Evolutionary conservation across 2,113 vertebrate species (phyloP).

Genomic region (Ceuthmochares aereus): DNA sequence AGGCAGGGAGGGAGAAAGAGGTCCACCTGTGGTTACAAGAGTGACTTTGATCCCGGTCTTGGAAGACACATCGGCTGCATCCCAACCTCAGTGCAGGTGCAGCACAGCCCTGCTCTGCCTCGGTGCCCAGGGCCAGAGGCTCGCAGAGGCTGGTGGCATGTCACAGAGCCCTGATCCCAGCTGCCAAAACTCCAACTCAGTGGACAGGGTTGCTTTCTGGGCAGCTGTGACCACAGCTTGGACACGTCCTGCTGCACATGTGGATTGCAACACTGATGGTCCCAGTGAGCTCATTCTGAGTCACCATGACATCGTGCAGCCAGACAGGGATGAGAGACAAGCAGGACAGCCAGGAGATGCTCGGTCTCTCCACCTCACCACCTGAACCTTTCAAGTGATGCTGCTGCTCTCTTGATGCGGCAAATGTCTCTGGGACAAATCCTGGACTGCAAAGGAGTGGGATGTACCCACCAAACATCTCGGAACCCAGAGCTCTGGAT

Average conservation of each 20-base stretch:
- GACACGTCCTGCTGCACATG: neutral
- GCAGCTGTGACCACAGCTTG: rapidly evolving
- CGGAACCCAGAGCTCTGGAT: neutral
- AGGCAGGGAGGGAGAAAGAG: neutral
- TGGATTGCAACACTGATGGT: neutral
- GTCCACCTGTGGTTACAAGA: neutral
- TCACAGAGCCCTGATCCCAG: neutral
- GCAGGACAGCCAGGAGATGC: neutral
- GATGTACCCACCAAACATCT: rapidly evolving
- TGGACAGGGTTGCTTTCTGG: neutral
- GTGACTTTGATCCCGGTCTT: neutral
- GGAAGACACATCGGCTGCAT: rapidly evolving
- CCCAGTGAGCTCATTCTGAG: neutral
- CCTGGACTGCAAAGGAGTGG: neutral
- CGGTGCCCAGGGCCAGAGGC: rapidly evolving
- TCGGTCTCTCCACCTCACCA: neutral
- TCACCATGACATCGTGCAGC: neutral
- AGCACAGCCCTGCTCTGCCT: too few relatives aligned
- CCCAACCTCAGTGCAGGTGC: rapidly evolving
- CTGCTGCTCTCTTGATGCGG: neutral
- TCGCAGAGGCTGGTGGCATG: neutral
- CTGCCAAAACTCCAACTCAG: rapidly evolving
- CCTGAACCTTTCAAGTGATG: neutral
- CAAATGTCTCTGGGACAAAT: neutral
- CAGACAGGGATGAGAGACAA: neutral